Evolutionary conservation across 2,113 vertebrate genomes (phyloP).

Genomic region (Alces alces): DNA sequence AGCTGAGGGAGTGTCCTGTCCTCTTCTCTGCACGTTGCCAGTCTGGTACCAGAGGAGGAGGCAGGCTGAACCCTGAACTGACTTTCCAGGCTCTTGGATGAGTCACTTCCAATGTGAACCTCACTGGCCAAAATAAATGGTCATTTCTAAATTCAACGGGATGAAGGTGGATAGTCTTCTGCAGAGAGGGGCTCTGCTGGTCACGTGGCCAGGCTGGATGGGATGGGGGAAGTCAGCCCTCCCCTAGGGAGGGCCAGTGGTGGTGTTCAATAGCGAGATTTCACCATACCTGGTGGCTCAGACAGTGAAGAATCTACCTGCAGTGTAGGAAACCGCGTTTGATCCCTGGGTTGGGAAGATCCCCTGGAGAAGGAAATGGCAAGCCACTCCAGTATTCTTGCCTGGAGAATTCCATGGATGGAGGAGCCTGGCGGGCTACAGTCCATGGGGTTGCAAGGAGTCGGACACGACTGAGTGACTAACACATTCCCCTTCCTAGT

Average conservation of each 20-base stretch:
- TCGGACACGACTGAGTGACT: background rate
- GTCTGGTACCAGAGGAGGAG: background rate
- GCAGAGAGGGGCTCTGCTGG: background rate
- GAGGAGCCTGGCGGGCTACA: background rate
- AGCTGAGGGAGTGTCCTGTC: background rate
- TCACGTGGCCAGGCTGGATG: background rate
- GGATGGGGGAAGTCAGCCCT: background rate
- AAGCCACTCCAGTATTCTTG: background rate
- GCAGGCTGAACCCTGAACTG: background rate
- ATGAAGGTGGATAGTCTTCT: background rate
- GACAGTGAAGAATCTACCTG: background rate
- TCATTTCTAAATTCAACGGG: background rate
- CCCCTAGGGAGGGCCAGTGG: background rate
- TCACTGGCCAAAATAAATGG: background rate
- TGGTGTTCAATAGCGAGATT: background rate
- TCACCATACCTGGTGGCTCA: background rate
- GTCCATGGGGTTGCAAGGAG: background rate
- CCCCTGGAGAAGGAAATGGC: background rate
- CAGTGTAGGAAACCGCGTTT: background rate
- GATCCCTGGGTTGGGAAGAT: background rate
- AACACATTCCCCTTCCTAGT: background rate
- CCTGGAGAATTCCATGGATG: background rate
- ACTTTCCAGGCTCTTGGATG: background rate
- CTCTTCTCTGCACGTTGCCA: background rate
- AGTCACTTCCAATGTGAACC: background rate